Evolutionary conservation across 2,113 vertebrate species (phyloP).

Genomic region (Manacus vitellinus): DNA sequence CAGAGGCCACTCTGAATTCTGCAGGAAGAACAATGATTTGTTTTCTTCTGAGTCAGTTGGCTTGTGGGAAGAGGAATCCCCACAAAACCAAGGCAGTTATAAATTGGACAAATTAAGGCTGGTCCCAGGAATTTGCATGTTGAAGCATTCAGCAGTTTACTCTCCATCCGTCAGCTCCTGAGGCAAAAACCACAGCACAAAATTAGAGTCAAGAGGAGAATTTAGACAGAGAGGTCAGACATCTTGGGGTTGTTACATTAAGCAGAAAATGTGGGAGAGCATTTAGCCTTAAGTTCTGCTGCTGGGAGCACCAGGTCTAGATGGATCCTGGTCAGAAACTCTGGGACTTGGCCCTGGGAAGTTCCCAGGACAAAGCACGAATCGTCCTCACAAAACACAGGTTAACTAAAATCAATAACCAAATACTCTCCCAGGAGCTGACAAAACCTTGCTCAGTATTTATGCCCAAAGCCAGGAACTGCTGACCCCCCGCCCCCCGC

Average conservation of each 20-base stretch:
- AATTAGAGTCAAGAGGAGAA: neutral
- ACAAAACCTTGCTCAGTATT: rapidly evolving
- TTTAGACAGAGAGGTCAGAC: neutral
- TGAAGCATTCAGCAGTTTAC: neutral
- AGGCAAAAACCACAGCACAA: neutral
- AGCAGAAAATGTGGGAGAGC: neutral
- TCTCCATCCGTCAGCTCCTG: too few relatives aligned
- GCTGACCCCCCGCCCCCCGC: too few relatives aligned
- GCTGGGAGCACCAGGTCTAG: neutral
- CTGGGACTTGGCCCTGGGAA: neutral
- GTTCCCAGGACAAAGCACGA: rapidly evolving
- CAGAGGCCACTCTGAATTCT: neutral
- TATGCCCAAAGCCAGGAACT: too few relatives aligned
- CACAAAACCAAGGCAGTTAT: neutral
- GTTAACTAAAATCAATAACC: neutral
- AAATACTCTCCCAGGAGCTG: neutral
- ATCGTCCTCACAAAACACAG: neutral
- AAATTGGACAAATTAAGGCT: neutral
- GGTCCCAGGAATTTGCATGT: neutral
- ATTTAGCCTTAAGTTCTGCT: neutral
- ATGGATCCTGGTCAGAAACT: neutral
- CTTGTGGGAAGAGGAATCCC: neutral
- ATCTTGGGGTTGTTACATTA: rapidly evolving
- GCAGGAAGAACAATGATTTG: neutral
- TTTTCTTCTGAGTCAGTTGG: neutral